Evolutionary conservation across 64 coral and sea anemone genomes (phyloP).

Genomic region (Pocillopora damicornis): DNA sequence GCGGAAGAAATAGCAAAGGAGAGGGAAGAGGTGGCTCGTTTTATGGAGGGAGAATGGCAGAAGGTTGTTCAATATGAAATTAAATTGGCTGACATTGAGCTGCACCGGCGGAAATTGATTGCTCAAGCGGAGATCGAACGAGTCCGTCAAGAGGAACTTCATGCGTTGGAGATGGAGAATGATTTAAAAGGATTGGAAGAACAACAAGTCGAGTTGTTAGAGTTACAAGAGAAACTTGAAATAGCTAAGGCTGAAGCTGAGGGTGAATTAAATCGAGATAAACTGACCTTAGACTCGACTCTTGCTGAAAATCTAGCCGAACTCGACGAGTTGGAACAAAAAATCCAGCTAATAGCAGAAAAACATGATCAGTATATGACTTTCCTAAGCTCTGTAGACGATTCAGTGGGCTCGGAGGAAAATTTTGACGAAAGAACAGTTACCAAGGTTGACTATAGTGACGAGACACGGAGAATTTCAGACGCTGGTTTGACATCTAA

Average conservation of each 20-base stretch:
- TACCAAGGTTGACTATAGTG: neutral
- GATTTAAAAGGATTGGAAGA: constrained; percentile 72
- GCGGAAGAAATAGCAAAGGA: constrained; percentile 46
- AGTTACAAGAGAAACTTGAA: constrained; percentile 47
- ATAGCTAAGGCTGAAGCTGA: constrained; percentile 30
- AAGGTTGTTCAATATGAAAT: constrained; percentile 77
- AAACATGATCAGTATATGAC: constrained; percentile 48
- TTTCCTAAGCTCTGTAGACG: neutral
- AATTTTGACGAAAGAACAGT: neutral
- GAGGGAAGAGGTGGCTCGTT: constrained; percentile 37
- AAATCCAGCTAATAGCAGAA: constrained; percentile 57
- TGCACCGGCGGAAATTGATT: constrained; percentile 52
- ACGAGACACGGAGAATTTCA: neutral
- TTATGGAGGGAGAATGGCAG: constrained; percentile 80
- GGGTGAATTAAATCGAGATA: constrained; percentile 26
- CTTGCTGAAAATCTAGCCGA: constrained; percentile 58
- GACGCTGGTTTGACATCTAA: neutral
- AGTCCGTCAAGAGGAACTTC: constrained; percentile 44
- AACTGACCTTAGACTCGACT: constrained; percentile 48
- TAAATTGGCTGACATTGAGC: constrained; percentile 77
- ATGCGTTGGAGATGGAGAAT: constrained; percentile 56
- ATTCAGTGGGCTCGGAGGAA: neutral
- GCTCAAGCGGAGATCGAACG: constrained; percentile 65
- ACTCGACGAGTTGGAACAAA: constrained; percentile 59
- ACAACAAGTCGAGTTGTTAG: constrained; percentile 46